These are phyloP conservation scores for Microtus pennsylvanicus DNA, from an alignment of 2,113 vertebrate species.

Conservation along the genomic window DNA sequence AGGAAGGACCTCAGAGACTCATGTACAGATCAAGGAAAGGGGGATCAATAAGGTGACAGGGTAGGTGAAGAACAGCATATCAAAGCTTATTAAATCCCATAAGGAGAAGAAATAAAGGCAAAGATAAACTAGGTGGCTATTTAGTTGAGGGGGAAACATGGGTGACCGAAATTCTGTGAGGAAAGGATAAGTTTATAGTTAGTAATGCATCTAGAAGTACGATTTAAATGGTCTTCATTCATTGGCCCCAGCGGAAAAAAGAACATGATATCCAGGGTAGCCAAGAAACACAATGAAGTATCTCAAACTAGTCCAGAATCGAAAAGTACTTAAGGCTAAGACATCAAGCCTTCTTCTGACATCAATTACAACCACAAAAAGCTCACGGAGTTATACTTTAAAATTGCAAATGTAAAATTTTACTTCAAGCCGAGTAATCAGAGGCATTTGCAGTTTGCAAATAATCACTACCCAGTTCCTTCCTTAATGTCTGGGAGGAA, in stretches of 20 bases:
- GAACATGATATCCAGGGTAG: background rate
- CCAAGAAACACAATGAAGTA: background rate
- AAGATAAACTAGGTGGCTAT: background rate
- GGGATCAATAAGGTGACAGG: background rate
- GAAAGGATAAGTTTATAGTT: background rate
- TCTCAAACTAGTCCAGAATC: background rate
- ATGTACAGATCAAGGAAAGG: background rate
- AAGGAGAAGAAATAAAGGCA: background rate
- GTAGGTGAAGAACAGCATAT: background rate
- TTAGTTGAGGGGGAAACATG: slow-evolving; percentile 10
- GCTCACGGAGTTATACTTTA: background rate
- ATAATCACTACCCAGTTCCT: background rate
- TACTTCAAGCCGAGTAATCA: slow-evolving; percentile 15
- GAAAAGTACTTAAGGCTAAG: slow-evolving; percentile 6
- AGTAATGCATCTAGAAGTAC: background rate
- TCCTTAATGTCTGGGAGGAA: background rate
- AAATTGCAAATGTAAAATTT: slow-evolving; percentile 11
- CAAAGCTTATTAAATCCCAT: background rate
- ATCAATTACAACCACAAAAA: background rate
- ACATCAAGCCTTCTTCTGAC: slow-evolving; percentile 14
- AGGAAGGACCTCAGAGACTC: background rate
- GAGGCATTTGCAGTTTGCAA: background rate
- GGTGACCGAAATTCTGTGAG: background rate
- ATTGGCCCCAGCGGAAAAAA: background rate
- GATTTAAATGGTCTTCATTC: background rate